Percentiles rank a stretch among this genome's conserved stretches.
Conservation (phyloP, 2,888 invertebrate genomes). For the Tetramorium bicarinatum region DNA sequence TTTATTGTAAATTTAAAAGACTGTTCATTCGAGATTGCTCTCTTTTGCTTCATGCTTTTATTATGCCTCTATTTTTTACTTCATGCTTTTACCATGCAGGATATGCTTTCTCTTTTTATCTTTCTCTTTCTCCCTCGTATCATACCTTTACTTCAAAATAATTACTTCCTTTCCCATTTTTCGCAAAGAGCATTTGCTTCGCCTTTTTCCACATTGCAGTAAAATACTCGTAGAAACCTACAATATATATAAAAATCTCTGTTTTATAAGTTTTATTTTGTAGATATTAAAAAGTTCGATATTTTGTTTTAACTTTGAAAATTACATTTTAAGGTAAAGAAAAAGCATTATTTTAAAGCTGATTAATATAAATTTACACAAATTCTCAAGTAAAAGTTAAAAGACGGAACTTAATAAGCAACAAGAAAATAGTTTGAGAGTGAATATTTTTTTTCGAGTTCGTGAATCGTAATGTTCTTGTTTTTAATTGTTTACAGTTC, state of each 20-base stretch:
- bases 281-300: neutral
- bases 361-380: neutral
- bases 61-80: constrained; percentile 4
- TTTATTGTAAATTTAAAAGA: constrained; percentile 12
- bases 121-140: neutral
- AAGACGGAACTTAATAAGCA: neutral
- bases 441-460: neutral
- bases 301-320: neutral
- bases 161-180: constrained; percentile 12
- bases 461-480: neutral
- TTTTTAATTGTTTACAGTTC: neutral
- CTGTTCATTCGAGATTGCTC: constrained; percentile 17
- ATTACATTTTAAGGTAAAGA: neutral
- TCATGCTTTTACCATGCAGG: constrained; percentile 21
- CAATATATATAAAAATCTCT: neutral
- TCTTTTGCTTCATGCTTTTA: constrained; percentile 8
- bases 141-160: constrained; percentile 26
- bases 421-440: neutral
- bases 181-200: constrained; percentile 2
- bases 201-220: neutral
- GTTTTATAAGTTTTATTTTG: neutral
- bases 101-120: neutral
- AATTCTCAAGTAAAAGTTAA: neutral
- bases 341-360: neutral
- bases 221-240: neutral